phyloP scores from a whole-genome alignment of 1,140 invertebrate genomes.

The Lordiphosa mommai region DNA sequence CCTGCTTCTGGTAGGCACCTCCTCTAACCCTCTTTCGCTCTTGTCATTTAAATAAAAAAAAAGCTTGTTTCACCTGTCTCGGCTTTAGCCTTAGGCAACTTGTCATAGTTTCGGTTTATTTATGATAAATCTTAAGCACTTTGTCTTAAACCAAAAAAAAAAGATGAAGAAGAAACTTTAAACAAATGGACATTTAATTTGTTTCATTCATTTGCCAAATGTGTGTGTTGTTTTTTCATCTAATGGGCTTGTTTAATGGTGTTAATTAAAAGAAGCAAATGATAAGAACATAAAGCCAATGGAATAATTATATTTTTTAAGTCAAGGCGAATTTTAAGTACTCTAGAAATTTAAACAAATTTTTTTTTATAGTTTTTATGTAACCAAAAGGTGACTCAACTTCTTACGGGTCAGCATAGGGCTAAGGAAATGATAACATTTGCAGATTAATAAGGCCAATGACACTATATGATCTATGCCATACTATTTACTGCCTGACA shows the following conservation, averaged over 20 bases:
- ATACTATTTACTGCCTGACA: too few species aligned
- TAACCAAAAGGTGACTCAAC: too few species aligned
- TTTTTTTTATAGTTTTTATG: too few species aligned
- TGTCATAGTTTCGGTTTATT: conserved; percentile 41
- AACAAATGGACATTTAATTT: conserved; percentile 28
- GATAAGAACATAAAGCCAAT: conserved; percentile 10
- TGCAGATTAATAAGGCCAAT: too few species aligned
- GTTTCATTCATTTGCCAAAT: conserved; percentile 34
- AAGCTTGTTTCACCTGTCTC: conserved; percentile 40
- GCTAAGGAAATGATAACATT: too few species aligned
- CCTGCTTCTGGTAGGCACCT: too few species aligned
- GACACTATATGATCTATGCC: too few species aligned
- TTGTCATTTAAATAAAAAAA: conserved; percentile 40
- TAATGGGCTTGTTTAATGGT: conserved; percentile 17
- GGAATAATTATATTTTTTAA: conserved; percentile 2
- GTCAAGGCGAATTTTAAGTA: background rate
- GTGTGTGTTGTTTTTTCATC: background rate
- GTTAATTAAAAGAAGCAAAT: conserved; percentile 47
- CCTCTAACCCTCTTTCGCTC: conserved; percentile 3
- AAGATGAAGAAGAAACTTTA: background rate
- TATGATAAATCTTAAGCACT: conserved; percentile 29
- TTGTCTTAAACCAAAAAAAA: conserved; percentile 7
- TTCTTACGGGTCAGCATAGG: too few species aligned
- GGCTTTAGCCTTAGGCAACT: conserved; percentile 20
- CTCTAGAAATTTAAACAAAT: too few species aligned